Conservation (phyloP, 2,797 vertebrate species). For the Gallinago nigripennis region DNA sequence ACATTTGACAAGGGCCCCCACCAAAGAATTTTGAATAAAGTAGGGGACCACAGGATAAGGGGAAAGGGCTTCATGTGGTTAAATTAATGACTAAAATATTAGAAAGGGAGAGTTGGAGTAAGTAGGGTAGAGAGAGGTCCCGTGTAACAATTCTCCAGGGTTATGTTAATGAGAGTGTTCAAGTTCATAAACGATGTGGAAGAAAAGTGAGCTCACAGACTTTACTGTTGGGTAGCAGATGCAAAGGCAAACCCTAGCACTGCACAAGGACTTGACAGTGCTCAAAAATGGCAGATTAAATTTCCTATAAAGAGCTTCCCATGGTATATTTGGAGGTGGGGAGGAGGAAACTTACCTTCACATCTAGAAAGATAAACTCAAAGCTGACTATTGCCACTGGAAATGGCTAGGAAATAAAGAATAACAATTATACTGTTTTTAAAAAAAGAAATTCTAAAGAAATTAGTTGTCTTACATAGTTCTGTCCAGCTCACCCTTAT, state of each 20-base stretch:
- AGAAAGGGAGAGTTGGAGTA: not conserved
- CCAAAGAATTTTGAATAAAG: not conserved
- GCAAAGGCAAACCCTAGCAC: not conserved
- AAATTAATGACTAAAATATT: not conserved
- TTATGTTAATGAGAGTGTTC: not conserved
- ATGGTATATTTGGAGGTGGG: not conserved
- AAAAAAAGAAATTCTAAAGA: not conserved
- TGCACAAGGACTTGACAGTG: not conserved
- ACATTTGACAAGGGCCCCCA: not conserved
- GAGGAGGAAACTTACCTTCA: not conserved
- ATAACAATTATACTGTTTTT: not conserved
- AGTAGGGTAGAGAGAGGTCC: not conserved
- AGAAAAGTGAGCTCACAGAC: not conserved
- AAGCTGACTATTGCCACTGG: not conserved
- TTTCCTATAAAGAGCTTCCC: not conserved
- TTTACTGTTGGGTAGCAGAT: not conserved
- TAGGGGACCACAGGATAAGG: not conserved
- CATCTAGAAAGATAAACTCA: not conserved
- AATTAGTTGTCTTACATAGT: not conserved
- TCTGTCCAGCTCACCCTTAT: not conserved
- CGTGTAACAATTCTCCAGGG: not conserved
- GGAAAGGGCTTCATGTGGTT: not conserved
- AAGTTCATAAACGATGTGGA: not conserved
- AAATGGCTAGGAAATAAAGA: not conserved
- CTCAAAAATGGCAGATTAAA: not conserved